These are phyloP conservation scores for Holothuria scabra DNA, from an alignment of 53 echinoderm and acorn worm genomes.

Conservation along the genomic window DNA sequence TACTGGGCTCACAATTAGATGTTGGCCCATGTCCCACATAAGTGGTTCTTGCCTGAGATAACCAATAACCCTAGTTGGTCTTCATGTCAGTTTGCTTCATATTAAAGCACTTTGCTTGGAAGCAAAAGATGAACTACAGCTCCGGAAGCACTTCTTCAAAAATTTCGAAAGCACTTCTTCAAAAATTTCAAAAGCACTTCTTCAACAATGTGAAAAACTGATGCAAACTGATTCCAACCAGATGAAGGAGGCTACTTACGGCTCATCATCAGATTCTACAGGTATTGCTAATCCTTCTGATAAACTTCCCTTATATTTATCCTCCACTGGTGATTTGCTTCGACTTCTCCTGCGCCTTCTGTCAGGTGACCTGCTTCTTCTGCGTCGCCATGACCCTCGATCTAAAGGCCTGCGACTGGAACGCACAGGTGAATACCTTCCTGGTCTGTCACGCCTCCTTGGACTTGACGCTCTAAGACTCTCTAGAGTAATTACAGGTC, in stretches of 20 bases:
- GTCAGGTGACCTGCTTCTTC: conserved; percentile 53
- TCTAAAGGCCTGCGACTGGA: conserved; percentile 28
- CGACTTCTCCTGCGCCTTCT: conserved; percentile 62
- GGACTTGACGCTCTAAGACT: conserved; percentile 57
- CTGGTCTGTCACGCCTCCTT: background rate
- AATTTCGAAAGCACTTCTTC: no score
- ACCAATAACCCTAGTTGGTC: no score
- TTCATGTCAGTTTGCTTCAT: no score
- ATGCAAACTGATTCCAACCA: no score
- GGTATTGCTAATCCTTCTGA: conserved; percentile 80
- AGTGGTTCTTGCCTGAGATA: no score
- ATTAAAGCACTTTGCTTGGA: no score
- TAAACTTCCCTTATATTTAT: conserved; percentile 96
- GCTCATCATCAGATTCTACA: conserved; percentile 77
- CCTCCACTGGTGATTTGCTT: conserved; percentile 68
- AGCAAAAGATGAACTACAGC: no score
- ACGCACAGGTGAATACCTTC: conserved; percentile 51
- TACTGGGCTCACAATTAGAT: no score
- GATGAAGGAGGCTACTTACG: conserved; percentile 62
- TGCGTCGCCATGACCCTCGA: conserved; percentile 7
- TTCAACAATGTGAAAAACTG: no score
- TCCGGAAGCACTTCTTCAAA: no score
- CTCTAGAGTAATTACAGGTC: conserved; percentile 69
- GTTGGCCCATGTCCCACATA: no score
- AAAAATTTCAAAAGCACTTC: no score